These are phyloP conservation scores for Dinoponera quadriceps DNA, from an alignment of 1,140 invertebrate species.

Conservation along the genomic window DNA sequence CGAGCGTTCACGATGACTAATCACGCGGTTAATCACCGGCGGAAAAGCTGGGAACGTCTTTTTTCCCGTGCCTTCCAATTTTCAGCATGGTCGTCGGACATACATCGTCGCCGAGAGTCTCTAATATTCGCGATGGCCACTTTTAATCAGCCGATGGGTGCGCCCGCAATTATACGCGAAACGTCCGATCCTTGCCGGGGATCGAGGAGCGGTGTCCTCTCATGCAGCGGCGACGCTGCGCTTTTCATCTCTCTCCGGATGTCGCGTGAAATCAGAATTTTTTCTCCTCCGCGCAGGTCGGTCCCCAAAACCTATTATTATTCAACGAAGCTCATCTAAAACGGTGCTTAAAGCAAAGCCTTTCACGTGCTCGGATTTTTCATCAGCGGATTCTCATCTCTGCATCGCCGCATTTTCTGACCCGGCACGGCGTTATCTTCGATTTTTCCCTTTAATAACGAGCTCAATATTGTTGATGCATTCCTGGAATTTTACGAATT, in stretches of 20 bases:
- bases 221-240: too few relatives aligned
- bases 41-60: slow-evolving; percentile 1
- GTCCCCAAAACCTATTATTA: not conserved
- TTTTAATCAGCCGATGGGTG: slow-evolving; percentile 23
- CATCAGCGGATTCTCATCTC: too few relatives aligned
- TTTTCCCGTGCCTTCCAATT: not conserved
- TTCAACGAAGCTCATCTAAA: too few relatives aligned
- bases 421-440: too few relatives aligned
- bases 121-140: slow-evolving; percentile 6
- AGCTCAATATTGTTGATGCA: not conserved
- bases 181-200: not conserved
- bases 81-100: not conserved
- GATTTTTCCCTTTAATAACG: not conserved
- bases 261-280: not conserved
- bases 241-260: not conserved
- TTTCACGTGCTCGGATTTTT: too few relatives aligned
- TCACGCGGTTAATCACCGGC: slow-evolving; percentile 19
- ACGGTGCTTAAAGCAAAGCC: too few relatives aligned
- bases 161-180: slow-evolving; percentile 3
- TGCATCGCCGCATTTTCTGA: too few relatives aligned
- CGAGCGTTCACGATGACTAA: not conserved
- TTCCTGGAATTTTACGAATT: not conserved
- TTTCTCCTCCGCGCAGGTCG: not conserved
- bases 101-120: not conserved
- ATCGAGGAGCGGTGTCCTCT: not conserved